Base-by-base conservation (phyloP, 2,888 invertebrate genomes). In the Griposia aprilina region DNA sequence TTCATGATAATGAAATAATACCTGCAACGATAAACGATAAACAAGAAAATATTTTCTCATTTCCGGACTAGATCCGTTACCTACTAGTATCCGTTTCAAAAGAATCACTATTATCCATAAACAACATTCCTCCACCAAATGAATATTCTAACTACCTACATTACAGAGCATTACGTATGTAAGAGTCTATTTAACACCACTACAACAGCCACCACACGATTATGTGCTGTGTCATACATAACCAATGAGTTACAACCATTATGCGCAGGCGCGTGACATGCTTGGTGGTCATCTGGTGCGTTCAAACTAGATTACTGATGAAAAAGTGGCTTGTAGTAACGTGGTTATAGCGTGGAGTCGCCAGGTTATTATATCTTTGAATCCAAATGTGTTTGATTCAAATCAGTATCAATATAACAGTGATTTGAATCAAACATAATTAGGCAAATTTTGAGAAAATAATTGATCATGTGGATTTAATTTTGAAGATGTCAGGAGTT, bases 161-260 rank as follows among this genome's bases (percentile, higher is more conserved):
- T 82, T 68, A 74, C 13, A 45, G 23, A 48, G 20, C 57, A 66
- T 79, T 74, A 86, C 65, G 36, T 71, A 52, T 59, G 57, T 74
- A 72, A 77, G 26, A 74, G 74, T 36, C 26, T 48, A 82, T 45
- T 83, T 74, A 83, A 30, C 67, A 41, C 36, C 45, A 13, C 55
- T 5, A 76, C 8, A 75, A 60, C 52, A 75, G n/a, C 41, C 36
- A 65, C 62, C 78, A 36, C 78, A 52, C 65, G 73, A 69, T 85
- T 81, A 85, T 73, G 76, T 75, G 80, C 76, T 41, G 26, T 74
- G 87, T 73, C 63, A 36, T 69, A 72, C 85, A 87, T 86, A 77
- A 86, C 84, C 67, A 77, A 87, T 78, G 85, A 78, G 67, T 85
- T 84, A 73, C 62, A 60, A 41, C 57, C 23, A 66, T 73, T 69